Evolutionary conservation across 2,113 vertebrate species (phyloP), one percentile per base, ranked within the genome.

Genomic region (Salvelinus sp.): DNA sequence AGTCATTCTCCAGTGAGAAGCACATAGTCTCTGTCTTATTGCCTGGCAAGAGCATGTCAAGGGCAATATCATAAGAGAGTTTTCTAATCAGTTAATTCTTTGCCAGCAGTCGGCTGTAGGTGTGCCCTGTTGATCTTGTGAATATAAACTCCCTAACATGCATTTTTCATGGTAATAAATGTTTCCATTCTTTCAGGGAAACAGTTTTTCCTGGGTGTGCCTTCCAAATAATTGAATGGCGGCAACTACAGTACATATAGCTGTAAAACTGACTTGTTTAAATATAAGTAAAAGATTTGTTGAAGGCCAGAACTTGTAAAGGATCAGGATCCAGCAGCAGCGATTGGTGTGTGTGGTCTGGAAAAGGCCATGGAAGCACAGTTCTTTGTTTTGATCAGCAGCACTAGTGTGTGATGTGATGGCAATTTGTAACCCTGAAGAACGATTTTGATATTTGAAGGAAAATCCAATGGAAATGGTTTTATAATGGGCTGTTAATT

Each of bases 11-110:
- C 14, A 38, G 27, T 13, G 23, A 20, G 27, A 27, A 44, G 38
- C 30, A 13, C 66, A 33, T 20, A 20, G 66, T 68, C 66, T 67
- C 30, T 50, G 48, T 30, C 65, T 30, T 68, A 30, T 33, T 27
- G 27, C 33, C 18, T 30, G 4, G 6, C 20, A 5, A 69, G 48
- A 78, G 64, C 70, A 57, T 72, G 69, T 72, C 60, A 70, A 66
- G 69, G 67, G 10, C 33, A 44, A 2, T 6, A 4, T 18, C 12
- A 68, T 33, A 27, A 33, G 25, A 30, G 30, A 38, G 7, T 9
- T 69, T n/a, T 30, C 33, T 69, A 47, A 69, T 69, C 33, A 47
- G 67, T 33, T 69, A 23, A 69, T 69, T 69, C 2, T 44, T 69
- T 54, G 16, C 12, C 16, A 54, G 67, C 6, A n/a, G 66, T 69